Conservation (phyloP, 2,113 vertebrate genomes). For the Dasyornis broadbenti region DNA sequence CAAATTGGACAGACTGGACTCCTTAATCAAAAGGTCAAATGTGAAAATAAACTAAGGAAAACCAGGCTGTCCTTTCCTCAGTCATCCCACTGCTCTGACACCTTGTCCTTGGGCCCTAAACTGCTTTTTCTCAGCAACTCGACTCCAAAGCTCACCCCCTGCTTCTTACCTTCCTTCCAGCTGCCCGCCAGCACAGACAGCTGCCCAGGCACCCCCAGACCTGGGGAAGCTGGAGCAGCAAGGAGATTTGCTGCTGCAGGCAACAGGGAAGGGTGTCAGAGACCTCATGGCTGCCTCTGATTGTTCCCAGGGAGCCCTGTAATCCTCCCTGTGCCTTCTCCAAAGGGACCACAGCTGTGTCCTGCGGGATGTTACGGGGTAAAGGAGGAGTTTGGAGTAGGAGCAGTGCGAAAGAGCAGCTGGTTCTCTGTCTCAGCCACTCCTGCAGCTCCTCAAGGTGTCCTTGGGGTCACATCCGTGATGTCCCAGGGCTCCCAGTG, state of each 20-base stretch:
- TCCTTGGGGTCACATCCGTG: background rate
- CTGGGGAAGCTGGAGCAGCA: background rate
- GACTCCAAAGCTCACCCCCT: background rate
- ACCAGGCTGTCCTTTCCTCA: background rate
- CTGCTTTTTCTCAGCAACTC: background rate
- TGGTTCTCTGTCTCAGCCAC: background rate
- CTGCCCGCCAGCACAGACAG: background rate
- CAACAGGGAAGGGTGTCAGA: background rate
- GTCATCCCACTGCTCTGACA: background rate
- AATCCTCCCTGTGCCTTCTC: background rate
- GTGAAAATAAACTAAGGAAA: slow-evolving; percentile 26
- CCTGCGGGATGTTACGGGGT: background rate
- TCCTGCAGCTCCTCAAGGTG: background rate
- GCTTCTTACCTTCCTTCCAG: background rate
- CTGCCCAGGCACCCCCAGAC: background rate
- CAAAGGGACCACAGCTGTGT: background rate
- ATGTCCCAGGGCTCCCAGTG: background rate
- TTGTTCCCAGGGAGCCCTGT: background rate
- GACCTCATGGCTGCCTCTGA: background rate
- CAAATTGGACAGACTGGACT: background rate
- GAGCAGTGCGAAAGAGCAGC: background rate
- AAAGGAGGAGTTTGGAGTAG: background rate
- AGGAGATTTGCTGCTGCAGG: background rate
- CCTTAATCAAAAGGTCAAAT: slow-evolving; percentile 17
- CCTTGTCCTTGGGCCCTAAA: background rate